Percentiles rank a stretch among this genome's conserved stretches.
These are phyloP conservation scores for Byasa hedistus DNA, from an alignment of 2,888 invertebrate species.

Conservation along the genomic window DNA sequence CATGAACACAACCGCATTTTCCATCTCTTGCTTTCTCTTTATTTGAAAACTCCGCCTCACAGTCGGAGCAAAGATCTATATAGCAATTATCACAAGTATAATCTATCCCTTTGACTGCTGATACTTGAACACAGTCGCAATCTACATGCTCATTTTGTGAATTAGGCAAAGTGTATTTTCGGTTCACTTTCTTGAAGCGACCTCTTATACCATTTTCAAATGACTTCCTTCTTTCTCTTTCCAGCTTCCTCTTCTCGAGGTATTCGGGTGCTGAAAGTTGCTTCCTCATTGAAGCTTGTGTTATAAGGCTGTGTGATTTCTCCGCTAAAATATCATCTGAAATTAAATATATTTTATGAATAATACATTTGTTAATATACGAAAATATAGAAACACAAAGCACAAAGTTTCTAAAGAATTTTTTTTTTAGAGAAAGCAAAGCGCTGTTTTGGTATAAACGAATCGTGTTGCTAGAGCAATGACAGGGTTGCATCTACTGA, in stretches of 20 bases:
- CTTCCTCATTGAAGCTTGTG: constrained; percentile 83
- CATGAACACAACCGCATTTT: constrained; percentile 57
- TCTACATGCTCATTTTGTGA: constrained; percentile 55
- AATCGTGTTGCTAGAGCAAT: too few relatives aligned
- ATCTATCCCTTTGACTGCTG: constrained; percentile 67
- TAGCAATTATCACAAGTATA: constrained; percentile 72
- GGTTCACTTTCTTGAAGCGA: constrained; percentile 80
- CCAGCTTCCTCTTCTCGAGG: constrained; percentile 89
- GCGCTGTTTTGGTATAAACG: too few relatives aligned
- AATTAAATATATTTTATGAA: constrained; percentile 35
- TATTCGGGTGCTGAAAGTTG: constrained; percentile 94
- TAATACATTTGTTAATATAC: neutral
- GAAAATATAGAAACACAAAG: neutral
- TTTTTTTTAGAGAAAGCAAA: too few relatives aligned
- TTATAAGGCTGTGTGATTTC: constrained; percentile 77
- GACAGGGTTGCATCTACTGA: too few relatives aligned
- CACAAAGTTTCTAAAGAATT: too few relatives aligned
- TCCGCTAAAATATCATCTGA: constrained; percentile 83
- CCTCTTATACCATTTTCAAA: constrained; percentile 81
- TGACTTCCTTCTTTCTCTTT: constrained; percentile 83
- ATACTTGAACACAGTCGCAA: constrained; percentile 65
- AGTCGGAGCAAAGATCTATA: constrained; percentile 69
- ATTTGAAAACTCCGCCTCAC: constrained; percentile 57
- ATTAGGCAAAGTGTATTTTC: constrained; percentile 58
- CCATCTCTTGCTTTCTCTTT: constrained; percentile 54